Conservation (phyloP, 2,797 vertebrate species). For the Pterois miles region DNA sequence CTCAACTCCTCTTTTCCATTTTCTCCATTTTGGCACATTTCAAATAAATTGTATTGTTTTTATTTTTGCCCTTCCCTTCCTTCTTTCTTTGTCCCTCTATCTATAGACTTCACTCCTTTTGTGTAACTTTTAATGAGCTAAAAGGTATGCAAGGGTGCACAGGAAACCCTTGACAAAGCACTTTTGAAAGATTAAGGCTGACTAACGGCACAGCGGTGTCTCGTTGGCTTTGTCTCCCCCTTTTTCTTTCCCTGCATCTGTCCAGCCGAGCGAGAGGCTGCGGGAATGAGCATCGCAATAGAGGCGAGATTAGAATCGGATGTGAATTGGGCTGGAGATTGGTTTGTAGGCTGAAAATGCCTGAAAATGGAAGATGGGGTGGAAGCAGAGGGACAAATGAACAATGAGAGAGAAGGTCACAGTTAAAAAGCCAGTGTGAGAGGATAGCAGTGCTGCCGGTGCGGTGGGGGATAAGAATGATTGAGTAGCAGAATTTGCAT, state of each 20-base stretch:
- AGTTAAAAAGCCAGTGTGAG: conserved; percentile 50
- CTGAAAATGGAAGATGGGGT: conserved; percentile 67
- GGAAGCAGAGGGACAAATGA: conserved; percentile 58
- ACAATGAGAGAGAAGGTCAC: conserved; percentile 77
- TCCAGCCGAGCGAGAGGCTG: conserved; percentile 58
- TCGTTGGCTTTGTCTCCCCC: conserved; percentile 61
- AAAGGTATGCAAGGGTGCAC: conserved; percentile 69
- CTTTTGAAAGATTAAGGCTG: conserved; percentile 76
- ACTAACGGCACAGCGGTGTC: conserved; percentile 61
- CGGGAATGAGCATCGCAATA: conserved; percentile 69
- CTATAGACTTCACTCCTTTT: conserved; percentile 43
- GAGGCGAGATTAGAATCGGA: conserved; percentile 81
- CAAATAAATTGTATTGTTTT: conserved; percentile 69
- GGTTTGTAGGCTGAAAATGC: conserved; percentile 74
- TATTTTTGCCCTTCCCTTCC: conserved; percentile 6
- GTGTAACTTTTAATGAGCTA: conserved; percentile 74
- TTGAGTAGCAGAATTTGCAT: conserved; percentile 44
- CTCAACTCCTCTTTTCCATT: conserved; percentile 70
- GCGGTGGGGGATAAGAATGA: conserved; percentile 31
- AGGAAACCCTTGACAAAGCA: conserved; percentile 75
- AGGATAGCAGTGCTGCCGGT: conserved; percentile 1
- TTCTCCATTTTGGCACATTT: conserved; percentile 64
- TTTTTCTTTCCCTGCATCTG: conserved; percentile 48
- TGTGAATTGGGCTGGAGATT: conserved; percentile 81
- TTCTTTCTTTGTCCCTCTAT: conserved; percentile 25